A percentile compares a stretch with the other conserved stretches of the same genome.
phyloP scores from a whole-genome alignment of 2,797 vertebrate species.

The Selene dorsalis region DNA sequence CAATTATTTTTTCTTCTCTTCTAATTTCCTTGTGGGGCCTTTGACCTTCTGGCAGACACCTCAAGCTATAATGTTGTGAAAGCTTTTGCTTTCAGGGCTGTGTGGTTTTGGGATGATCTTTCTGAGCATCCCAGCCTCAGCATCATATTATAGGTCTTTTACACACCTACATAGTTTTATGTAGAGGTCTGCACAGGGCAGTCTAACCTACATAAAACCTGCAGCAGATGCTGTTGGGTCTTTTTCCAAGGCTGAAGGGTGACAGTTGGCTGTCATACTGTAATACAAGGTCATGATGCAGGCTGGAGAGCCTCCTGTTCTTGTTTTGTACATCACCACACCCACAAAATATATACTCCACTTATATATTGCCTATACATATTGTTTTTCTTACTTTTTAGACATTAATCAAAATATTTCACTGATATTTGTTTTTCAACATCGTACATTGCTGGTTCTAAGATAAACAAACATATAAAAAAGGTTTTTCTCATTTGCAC shows the following conservation, averaged over 20 bases:
- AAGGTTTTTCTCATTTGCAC: background rate
- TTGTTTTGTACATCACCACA: background rate
- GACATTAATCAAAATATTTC: background rate
- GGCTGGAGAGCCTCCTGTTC: conserved; percentile 1
- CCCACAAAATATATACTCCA: background rate
- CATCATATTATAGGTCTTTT: background rate
- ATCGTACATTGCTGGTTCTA: background rate
- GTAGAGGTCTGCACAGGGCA: conserved; percentile 1
- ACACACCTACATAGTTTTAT: background rate
- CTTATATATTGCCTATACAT: background rate
- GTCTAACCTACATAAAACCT: background rate
- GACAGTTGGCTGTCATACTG: background rate
- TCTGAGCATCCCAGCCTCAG: background rate
- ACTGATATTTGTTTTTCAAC: background rate
- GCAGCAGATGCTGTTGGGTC: background rate
- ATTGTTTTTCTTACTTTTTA: background rate
- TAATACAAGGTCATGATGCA: conserved; percentile 11
- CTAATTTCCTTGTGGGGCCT: background rate
- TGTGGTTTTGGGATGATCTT: conserved; percentile 13
- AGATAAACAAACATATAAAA: background rate
- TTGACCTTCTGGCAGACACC: background rate
- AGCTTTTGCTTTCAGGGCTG: conserved; percentile 1
- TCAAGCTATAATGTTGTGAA: conserved; percentile 5
- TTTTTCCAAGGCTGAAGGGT: conserved; percentile 4
- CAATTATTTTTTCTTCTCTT: background rate